Base-by-base conservation (phyloP, 2,888 invertebrate genomes). In the Allygus modestus region DNA sequence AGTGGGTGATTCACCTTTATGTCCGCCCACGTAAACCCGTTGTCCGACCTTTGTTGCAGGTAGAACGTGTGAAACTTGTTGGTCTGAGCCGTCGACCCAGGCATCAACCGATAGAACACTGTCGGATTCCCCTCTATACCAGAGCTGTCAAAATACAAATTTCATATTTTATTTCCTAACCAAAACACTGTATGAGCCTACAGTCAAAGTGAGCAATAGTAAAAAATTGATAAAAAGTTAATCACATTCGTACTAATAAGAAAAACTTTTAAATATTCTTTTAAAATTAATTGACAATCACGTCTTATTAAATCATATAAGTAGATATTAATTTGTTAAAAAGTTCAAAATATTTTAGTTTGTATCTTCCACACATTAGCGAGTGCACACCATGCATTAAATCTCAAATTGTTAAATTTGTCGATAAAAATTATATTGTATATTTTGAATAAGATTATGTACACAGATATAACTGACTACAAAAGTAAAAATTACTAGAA, bases 31-130 rank as follows among this genome's bases (percentile, higher is more conserved):
- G 97, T 98, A 90, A 96, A 96, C 86, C 97, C 97, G 90, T 97
- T 96, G 89, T 97, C 97, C 87, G 96, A 95, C 89, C 98, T 93
- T 92, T 98, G 98, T 94, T 98, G 97, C 88, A 98, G 93, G 91
- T 98, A 98, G 92, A 98, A 98, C 86, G 97, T 97, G 91, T 98
- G 97, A 91, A 95, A 95, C 92, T 98, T 98, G 92, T 98, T 98
- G 88, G 98, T 98, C 92, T 98, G 98, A 9, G 98, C 97, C 84
- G 98, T 98, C 46, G 97, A 97, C 87, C 98, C 98, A 87, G 97
- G 97, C 96, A 98, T 98, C 90, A 98, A 92, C 86, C 96, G 96
- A 92, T 98, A 98, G 93, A 97, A 98, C 88, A 98, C 98, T 88
- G 97, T 97, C 85, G 98, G 98, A 92, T 97, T 98, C 91, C 97